Evolutionary conservation across 2,888 invertebrate genomes (phyloP).

Genomic region (Ptilodon capucinus): DNA sequence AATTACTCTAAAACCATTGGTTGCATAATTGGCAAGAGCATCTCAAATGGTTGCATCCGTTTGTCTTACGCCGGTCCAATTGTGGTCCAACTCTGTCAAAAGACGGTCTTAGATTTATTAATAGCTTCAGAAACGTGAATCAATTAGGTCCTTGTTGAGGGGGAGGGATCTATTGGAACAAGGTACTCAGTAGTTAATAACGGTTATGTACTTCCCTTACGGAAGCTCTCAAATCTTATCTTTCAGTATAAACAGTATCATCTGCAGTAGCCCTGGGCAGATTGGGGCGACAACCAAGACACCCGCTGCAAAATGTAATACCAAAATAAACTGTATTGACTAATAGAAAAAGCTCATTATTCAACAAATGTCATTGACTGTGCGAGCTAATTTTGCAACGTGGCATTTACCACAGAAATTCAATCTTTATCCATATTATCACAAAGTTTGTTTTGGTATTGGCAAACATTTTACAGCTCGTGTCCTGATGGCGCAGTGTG

Average conservation of each 20-base stretch:
- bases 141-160: conserved; percentile 31
- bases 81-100: conserved; percentile 49
- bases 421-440: too few species aligned
- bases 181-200: conserved; percentile 13
- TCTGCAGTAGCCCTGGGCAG: too few species aligned
- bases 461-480: too few species aligned
- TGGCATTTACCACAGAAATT: too few species aligned
- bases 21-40: conserved; percentile 64
- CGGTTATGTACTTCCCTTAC: conserved; percentile 20
- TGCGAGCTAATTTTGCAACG: too few species aligned
- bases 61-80: conserved; percentile 53
- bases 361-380: too few species aligned
- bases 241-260: too few species aligned
- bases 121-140: conserved; percentile 27
- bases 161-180: conserved; percentile 20
- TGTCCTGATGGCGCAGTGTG: too few species aligned
- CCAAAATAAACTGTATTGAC: background rate
- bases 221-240: conserved; percentile 10
- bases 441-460: too few species aligned
- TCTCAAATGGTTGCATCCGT: conserved; percentile 75
- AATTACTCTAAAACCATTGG: conserved; percentile 36
- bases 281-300: too few species aligned
- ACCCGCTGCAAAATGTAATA: too few species aligned
- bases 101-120: conserved; percentile 35
- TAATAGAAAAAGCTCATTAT: too few species aligned